phyloP scores from a whole-genome alignment of 1,140 invertebrate species.

The Lineus longissimus region DNA sequence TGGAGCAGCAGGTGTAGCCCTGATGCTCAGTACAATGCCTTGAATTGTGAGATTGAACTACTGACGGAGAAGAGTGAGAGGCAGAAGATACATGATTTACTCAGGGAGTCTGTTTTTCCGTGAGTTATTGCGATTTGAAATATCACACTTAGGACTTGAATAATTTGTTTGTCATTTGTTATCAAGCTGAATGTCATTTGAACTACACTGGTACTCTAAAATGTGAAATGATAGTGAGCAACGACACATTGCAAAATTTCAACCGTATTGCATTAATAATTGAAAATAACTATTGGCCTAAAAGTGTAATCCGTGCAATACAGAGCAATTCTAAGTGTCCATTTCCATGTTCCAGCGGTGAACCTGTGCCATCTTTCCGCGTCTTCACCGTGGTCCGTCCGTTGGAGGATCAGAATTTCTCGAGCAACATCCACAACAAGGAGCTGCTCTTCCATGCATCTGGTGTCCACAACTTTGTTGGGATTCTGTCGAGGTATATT shows the following conservation, averaged over 20 bases:
- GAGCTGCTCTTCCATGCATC: constrained; percentile 44
- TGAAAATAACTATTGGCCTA: too few relatives aligned
- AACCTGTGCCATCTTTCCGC: constrained; percentile 28
- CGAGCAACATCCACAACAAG: constrained; percentile 22
- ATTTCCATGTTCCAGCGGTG: constrained; percentile 19
- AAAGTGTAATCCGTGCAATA: too few relatives aligned
- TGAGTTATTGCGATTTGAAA: constrained; percentile 16
- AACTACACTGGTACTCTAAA: not conserved
- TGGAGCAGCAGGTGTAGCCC: constrained; percentile 32
- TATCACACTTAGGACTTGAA: too few relatives aligned
- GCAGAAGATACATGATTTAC: constrained; percentile 23
- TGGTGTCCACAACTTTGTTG: constrained; percentile 43
- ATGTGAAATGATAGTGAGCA: constrained; percentile 4
- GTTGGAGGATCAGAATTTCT: constrained; percentile 35
- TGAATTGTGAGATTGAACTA: constrained; percentile 35
- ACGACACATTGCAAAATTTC: too few relatives aligned
- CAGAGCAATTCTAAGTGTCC: too few relatives aligned
- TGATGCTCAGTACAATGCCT: constrained; percentile 40
- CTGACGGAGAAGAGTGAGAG: constrained; percentile 18
- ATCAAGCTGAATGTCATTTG: not conserved
- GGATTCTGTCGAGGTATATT: constrained; percentile 48
- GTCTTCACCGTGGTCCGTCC: constrained; percentile 35
- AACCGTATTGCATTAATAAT: too few relatives aligned
- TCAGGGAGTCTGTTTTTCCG: constrained; percentile 25
- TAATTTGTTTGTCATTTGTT: too few relatives aligned